phyloP scores from a whole-genome alignment of 2,888 invertebrate species.

The Petrolisthes manimaculis region DNA sequence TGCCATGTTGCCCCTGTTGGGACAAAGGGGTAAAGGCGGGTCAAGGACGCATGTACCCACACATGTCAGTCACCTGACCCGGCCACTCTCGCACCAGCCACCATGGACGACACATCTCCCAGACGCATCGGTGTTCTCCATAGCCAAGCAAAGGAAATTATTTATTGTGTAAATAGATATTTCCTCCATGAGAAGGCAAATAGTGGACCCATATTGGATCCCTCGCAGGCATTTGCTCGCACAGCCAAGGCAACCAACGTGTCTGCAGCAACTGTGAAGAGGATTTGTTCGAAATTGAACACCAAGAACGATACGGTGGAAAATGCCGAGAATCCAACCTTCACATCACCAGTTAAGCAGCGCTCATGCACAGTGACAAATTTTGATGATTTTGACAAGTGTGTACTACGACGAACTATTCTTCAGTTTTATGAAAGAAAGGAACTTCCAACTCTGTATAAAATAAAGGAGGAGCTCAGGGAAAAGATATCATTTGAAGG shows the following conservation, averaged over 20 bases:
- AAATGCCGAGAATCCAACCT: neutral
- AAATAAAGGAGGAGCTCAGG: no score
- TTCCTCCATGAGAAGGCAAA: neutral
- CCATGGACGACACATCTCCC: neutral
- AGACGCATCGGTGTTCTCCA: neutral
- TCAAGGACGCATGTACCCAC: no score
- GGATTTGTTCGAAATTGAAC: neutral
- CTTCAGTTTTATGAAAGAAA: no score
- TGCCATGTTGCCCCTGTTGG: no score
- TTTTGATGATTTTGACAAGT: neutral
- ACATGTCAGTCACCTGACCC: no score
- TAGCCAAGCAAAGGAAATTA: no score
- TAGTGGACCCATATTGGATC: neutral
- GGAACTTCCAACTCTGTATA: no score
- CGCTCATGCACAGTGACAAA: neutral
- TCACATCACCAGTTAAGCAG: neutral
- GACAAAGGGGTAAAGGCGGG: no score
- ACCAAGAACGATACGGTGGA: neutral
- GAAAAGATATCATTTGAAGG: neutral
- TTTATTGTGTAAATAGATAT: no score
- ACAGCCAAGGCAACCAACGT: neutral
- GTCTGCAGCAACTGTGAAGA: neutral
- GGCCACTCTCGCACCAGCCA: neutral
- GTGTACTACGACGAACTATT: neutral
- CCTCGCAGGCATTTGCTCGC: neutral